phyloP scores from a whole-genome alignment of 2,888 invertebrate species.

The Zaprionus obscuricornis region DNA sequence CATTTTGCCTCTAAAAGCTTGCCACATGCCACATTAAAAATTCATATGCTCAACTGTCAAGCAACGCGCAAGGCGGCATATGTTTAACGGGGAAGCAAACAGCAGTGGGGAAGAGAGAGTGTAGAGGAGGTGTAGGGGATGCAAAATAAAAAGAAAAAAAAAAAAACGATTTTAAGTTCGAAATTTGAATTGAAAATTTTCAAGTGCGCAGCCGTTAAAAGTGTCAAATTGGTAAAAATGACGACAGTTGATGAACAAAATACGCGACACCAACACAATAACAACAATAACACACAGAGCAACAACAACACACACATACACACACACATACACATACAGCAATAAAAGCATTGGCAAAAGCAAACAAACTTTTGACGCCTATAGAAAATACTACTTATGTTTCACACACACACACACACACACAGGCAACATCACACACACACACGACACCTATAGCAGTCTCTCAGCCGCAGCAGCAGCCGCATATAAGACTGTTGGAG shows the following conservation, averaged over 20 bases:
- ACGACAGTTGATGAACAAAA: slow-evolving; percentile 32
- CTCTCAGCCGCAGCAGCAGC: too few species aligned
- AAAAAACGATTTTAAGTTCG: too few species aligned
- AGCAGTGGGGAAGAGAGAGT: too few species aligned
- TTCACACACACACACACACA: too few species aligned
- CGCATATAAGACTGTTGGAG: slow-evolving; percentile 5
- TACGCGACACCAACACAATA: slow-evolving; percentile 6
- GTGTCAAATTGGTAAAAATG: slow-evolving; percentile 73
- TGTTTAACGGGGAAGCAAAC: slow-evolving; percentile 19
- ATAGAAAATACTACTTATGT: slow-evolving; percentile 21
- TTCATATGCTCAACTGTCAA: slow-evolving; percentile 71
- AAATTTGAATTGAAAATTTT: slow-evolving; percentile 34
- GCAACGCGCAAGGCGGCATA: slow-evolving; percentile 53
- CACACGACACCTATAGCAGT: background rate
- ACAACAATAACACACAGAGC: slow-evolving; percentile 1
- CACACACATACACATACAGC: slow-evolving; percentile 17
- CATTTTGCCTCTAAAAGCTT: slow-evolving; percentile 48
- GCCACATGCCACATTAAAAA: slow-evolving; percentile 68
- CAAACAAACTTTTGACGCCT: slow-evolving; percentile 61
- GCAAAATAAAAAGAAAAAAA: background rate
- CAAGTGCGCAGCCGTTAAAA: slow-evolving; percentile 71
- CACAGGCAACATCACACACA: too few species aligned
- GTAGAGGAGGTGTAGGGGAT: too few species aligned
- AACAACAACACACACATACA: slow-evolving; percentile 26
- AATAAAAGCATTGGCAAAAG: slow-evolving; percentile 21